Base-by-base conservation (phyloP, 2,797 vertebrate species). In the Spondyliosoma cantharus region DNA sequence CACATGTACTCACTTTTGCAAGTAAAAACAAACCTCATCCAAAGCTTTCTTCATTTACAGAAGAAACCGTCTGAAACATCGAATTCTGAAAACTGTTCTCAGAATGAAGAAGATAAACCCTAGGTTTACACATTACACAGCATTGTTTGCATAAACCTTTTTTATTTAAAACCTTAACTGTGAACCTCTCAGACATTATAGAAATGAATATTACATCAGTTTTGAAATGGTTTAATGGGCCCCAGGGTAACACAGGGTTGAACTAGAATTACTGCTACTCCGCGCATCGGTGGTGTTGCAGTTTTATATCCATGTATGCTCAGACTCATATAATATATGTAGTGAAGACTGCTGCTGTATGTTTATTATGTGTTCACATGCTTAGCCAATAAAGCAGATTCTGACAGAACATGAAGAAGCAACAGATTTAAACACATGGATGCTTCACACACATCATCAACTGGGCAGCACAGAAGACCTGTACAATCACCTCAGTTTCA, bases 21-120 rank as follows among this genome's bases (percentile, higher is more conserved):
- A 22, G 53, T 13, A 16, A 64, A 74, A 65, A 70, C 48, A 43
- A 67, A 71, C 29, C 60, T 56, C 42, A 71, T 20, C n/a, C 2
- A 32, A 66, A 76, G 25, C n/a, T 25, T 73, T 71, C 82, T 81
- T 85, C 17, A 79, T 62, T 90, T 50, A 54, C 57, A 67, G 58
- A 73, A 53, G 62, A 76, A 74, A 81, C 67, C 82, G 74, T 76
- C 72, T 11, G 37, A 37, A 37, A 60, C 62, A 71, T 15, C 74
- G 29, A 71, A 78, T 63, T 69, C 45, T 71, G 22, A 63, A 81
- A 80, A 76, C 17, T 68, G 13, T 48, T 53, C 37, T 64, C 5
- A 27, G 72, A 83, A 76, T 62, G 43, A 83, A 77, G 48, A 72
- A 62, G 60, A 24, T 59, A 54, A 58, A 74, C 76, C 88, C 62